phyloP scores from a whole-genome alignment of 2,113 vertebrate species.

The Eupsittula cactorum region DNA sequence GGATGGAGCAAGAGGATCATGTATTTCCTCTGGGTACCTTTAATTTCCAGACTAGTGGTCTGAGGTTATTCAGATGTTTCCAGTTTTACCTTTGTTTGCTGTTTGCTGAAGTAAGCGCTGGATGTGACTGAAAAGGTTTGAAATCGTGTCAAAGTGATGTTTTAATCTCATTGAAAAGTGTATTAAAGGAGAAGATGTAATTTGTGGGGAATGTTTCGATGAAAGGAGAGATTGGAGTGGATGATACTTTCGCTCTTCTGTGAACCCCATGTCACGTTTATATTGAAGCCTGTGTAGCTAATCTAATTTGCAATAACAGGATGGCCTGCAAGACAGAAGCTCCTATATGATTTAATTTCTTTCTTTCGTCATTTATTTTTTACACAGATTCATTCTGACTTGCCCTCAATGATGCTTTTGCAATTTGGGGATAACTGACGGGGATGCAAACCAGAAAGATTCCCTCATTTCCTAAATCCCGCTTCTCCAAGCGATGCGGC shows the following conservation, averaged over 20 bases:
- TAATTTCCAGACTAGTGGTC: not conserved
- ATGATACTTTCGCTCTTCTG: slow-evolving; percentile 68
- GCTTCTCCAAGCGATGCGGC: not conserved
- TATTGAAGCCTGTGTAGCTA: slow-evolving; percentile 73
- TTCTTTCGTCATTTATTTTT: slow-evolving; percentile 2
- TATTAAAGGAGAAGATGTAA: slow-evolving; percentile 80
- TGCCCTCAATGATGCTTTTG: slow-evolving; percentile 19
- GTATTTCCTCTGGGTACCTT: not conserved
- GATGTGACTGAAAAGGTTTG: slow-evolving; percentile 50
- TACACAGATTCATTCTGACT: slow-evolving; percentile 64
- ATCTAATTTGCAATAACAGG: slow-evolving; percentile 79
- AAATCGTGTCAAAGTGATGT: slow-evolving; percentile 81
- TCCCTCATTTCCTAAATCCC: not conserved
- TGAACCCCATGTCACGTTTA: slow-evolving; percentile 75
- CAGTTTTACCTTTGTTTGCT: slow-evolving; percentile 26
- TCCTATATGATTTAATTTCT: slow-evolving; percentile 29
- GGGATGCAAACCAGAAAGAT: not conserved
- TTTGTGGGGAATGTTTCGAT: slow-evolving; percentile 73
- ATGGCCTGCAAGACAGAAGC: slow-evolving; percentile 52
- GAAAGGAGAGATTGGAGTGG: slow-evolving; percentile 81
- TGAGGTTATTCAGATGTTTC: not conserved
- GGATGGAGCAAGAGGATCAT: not conserved
- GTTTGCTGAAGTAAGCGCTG: slow-evolving; percentile 59
- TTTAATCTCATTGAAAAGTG: slow-evolving; percentile 81
- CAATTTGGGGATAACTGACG: slow-evolving; percentile 15